A percentile compares a stretch with the other conserved stretches of the same genome.
These are phyloP conservation scores for Drosophila subobscura DNA, from an alignment of 1,140 invertebrate genomes.

Conservation along the genomic window DNA sequence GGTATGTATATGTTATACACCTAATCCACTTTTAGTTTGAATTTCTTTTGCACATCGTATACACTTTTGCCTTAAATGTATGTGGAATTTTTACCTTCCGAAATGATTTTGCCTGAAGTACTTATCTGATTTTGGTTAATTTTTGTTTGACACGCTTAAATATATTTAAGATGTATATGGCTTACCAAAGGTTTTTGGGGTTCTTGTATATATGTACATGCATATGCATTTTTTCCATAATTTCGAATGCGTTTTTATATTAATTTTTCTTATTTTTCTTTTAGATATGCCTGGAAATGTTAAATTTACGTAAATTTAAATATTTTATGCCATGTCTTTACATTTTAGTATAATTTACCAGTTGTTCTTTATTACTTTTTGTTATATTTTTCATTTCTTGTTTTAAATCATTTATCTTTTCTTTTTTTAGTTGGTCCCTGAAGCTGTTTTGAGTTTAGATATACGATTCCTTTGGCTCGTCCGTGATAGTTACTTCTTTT, in stretches of 20 bases:
- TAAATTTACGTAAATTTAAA: slow-evolving; percentile 21
- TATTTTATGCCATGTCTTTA: slow-evolving; percentile 18
- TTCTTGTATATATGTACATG: slow-evolving; percentile 34
- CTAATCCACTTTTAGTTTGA: slow-evolving; percentile 39
- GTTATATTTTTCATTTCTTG: background rate
- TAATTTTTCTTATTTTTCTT: slow-evolving; percentile 8
- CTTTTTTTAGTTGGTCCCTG: slow-evolving; percentile 72
- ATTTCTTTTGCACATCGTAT: slow-evolving; percentile 69
- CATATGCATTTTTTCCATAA: slow-evolving; percentile 37
- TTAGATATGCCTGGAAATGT: slow-evolving; percentile 56
- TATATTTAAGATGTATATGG: slow-evolving; percentile 48
- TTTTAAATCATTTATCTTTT: slow-evolving; percentile 64
- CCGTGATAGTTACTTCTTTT: slow-evolving; percentile 52
- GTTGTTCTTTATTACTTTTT: slow-evolving; percentile 32
- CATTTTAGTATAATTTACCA: slow-evolving; percentile 44
- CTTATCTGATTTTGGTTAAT: slow-evolving; percentile 21
- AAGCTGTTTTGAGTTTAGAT: slow-evolving; percentile 80
- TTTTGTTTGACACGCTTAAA: slow-evolving; percentile 44
- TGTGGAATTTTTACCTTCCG: slow-evolving; percentile 12
- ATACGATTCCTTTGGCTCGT: slow-evolving; percentile 63
- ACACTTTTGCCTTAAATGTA: slow-evolving; percentile 65
- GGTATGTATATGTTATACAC: slow-evolving; percentile 34
- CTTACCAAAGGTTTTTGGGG: slow-evolving; percentile 57
- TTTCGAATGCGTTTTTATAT: slow-evolving; percentile 10
- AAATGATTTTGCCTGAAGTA: slow-evolving; percentile 38